Conservation (phyloP, 2,113 vertebrate species). For the Toxotes chatareus region DNA sequence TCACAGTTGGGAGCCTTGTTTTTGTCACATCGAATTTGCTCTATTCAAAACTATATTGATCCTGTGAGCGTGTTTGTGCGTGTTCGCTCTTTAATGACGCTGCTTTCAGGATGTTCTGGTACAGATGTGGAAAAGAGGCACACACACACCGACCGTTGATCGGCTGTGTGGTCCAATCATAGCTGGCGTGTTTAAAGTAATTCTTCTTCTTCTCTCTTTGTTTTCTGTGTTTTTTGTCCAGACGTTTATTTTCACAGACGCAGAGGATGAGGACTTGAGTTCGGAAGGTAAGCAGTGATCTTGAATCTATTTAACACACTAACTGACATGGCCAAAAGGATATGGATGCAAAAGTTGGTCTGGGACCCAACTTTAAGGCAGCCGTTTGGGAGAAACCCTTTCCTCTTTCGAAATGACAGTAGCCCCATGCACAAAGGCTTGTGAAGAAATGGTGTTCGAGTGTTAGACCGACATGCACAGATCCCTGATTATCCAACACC, state of each 20-base stretch:
- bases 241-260: constrained; percentile 85
- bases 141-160: too few relatives aligned
- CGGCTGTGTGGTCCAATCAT: not conserved
- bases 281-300: constrained; percentile 69
- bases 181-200: not conserved
- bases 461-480: too few relatives aligned
- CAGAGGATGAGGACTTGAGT: constrained; percentile 65
- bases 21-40: constrained; percentile 36
- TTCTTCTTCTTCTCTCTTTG: not conserved
- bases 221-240: constrained; percentile 41
- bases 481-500: too few relatives aligned
- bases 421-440: not conserved
- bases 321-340: not conserved
- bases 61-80: constrained; percentile 4
- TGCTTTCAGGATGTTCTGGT: not conserved
- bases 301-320: not conserved
- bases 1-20: constrained; percentile 22
- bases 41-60: constrained; percentile 24
- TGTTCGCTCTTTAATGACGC: constrained; percentile 19
- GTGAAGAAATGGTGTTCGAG: not conserved
- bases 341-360: not conserved
- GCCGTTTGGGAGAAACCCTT: too few relatives aligned
- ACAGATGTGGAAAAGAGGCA: not conserved
- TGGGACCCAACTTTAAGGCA: not conserved
- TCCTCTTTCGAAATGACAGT: not conserved